Evolutionary conservation across 2,797 vertebrate species (phyloP), one percentile per base, ranked within the genome.

Genomic region (Tympanoctomys barrerae): DNA sequence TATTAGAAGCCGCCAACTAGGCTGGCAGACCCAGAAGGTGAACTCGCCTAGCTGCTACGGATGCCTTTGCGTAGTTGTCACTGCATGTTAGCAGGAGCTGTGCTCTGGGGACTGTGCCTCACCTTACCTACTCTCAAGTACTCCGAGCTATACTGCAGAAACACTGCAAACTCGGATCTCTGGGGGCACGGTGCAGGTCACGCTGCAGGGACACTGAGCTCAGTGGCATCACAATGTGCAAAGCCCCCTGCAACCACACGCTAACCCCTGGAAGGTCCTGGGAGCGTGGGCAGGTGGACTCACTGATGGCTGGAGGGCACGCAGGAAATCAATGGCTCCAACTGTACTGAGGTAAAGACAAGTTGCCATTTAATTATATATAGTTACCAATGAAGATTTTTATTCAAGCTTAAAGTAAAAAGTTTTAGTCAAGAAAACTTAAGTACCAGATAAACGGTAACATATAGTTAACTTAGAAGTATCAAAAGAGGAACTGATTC

Each of bases 401-500:
- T 97, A 97, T 97, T 98, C 91, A 97, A 94, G 97, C 94, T 97
- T 96, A 98, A 97, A 96, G 91, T 96, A 97, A 94, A 97, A 97
- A 93, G 95, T 97, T 91, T 95, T 96, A 92, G 94, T 96, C 86
- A 96, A 97, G 96, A 97, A 97, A 94, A 96, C 95, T 61, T 64
- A 97, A 97, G 96, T 97, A 97, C 81, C 97, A 94, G 90, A 97
- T 78, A 97, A 92, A 91, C 49, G 90, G 88, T 95, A 97, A 97
- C 31, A 2, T 96, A 89, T 95, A 89, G 90, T 97, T 92, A 97
- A 96, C 97, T 96, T 87, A 89, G 96, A 93, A 96, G 75, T 97
- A 97, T 96, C 97, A 96, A 91, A 95, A 97, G 93, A 97, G 93
- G 90, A 97, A 31, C 83, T 96, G 36, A 89, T 98, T 96, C 96